Base-by-base conservation (phyloP, 2,113 vertebrate genomes). In the Oreotrochilus melanogaster region DNA sequence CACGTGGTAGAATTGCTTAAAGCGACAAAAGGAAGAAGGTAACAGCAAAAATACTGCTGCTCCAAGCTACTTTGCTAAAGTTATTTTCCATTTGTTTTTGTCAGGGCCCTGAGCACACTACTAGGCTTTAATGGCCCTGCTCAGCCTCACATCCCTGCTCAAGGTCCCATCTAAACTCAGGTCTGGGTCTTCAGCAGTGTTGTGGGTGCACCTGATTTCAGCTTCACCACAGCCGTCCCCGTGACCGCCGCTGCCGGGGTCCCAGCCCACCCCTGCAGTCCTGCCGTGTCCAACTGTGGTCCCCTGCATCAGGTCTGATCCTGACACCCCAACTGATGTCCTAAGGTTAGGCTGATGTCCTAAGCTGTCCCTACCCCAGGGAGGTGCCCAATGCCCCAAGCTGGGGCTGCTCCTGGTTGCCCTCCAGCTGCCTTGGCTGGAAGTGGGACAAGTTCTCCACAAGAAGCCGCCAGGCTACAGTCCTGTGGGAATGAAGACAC, bases 1-100 rank as follows among this genome's bases (percentile, higher is more conserved):
- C 42, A 37, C 19, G 43, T 3, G 66, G 10, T 30, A 58, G 31
- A 70, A 39, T 22, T 51, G 42, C 33, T 56, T 14, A 6, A 57
- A 78, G 39, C 0, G 0, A 24, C 6, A 35, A 42, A 0, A 56
- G 18, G 10, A 83, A 23, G 0, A 58, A 25, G 27, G 57, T 2
- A 53, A 45, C 2, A 19, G 37, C 30, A 61, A 56, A 48, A 71
- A 47, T 4, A 15, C 18, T 28, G 14, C 5, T 66, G 54, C 17
- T 67, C 8, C 31, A 35, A 3, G 14, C 10, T 30, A 57, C 24
- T 51, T 43, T 23, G 18, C 43, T 64, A 0, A 30, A 45, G 14
- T 16, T n/a, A 23, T 43, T 53, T 47, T 30, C 18, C 1, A 0
- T 25, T 35, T 42, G 17, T 24, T 54, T 70, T 47, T 19, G 7